Conservation (phyloP, 2,888 invertebrate species). For the Brachylomia viminalis region DNA sequence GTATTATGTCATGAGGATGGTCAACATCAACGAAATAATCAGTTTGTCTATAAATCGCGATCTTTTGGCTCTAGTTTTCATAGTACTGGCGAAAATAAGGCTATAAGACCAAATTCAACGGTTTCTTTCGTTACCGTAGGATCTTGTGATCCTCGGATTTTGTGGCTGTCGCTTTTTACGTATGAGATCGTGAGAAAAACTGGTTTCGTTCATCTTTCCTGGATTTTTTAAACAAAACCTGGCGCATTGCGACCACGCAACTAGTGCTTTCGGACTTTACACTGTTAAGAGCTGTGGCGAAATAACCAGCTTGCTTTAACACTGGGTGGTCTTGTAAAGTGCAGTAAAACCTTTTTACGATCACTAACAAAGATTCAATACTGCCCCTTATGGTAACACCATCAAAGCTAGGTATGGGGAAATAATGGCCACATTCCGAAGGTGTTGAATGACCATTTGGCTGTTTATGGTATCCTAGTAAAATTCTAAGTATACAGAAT, state of each 20-base stretch:
- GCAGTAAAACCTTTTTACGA: slow-evolving; percentile 47
- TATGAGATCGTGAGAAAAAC: slow-evolving; percentile 2
- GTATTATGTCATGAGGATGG: slow-evolving; percentile 15
- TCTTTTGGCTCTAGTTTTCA: not conserved
- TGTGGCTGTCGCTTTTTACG: not conserved
- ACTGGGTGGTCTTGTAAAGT: slow-evolving; percentile 36
- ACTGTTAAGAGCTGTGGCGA: not conserved
- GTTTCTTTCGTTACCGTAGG: not conserved
- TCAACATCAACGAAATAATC: not conserved
- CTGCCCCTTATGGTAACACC: slow-evolving; percentile 24
- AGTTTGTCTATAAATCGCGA: not conserved
- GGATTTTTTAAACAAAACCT: not conserved
- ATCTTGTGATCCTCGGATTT: too few species aligned
- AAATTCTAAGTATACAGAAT: slow-evolving; percentile 8
- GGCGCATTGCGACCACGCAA: not conserved
- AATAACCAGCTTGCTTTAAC: not conserved
- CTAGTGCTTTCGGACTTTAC: not conserved
- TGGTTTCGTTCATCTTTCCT: not conserved
- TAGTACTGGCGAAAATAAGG: not conserved
- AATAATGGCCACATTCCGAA: slow-evolving; percentile 27
- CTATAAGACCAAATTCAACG: not conserved
- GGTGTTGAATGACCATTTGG: slow-evolving; percentile 12
- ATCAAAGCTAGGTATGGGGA: slow-evolving; percentile 27
- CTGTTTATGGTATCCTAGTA: slow-evolving; percentile 35
- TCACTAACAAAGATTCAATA: slow-evolving; percentile 16